Base-by-base conservation (phyloP, 2,113 vertebrate genomes). In the Crotalus tigris region DNA sequence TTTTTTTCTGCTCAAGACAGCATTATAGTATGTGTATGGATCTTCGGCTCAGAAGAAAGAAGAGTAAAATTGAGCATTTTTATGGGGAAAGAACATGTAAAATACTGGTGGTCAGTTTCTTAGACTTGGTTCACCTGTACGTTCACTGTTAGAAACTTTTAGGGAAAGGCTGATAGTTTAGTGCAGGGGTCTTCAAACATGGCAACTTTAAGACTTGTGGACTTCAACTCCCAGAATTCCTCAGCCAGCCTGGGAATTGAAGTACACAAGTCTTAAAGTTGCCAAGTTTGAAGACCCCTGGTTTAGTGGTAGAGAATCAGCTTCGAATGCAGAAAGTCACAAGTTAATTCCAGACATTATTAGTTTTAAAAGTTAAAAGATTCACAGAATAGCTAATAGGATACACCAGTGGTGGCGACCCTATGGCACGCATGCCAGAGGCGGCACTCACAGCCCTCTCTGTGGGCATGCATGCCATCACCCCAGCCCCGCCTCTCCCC, bases 1-100 rank as follows among this genome's bases (percentile, higher is more conserved):
- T 49, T 94, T 87, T 94, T 93, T 94, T 92, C 59, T 87, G 13
- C 64, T 93, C 7, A 86, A 54, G 17, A 90, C 26, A 55, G 0
- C 85, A 91, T 85, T 51, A 51, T 59, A 89, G 58, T 21, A n/a
- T 89, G 17, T 85, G 51, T 87, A 19, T 21, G 61, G 69, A 89
- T 39, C 88, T 69, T 58, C 1, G 13, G 75, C 91, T 88, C 59
- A 91, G 87, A 92, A 91, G 23, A 11, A 90, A 33, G 17, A 89
- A 58, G 29, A 51, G 26, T 55, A 88, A 44, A 12, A 33, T 90
- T 2, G 0, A 0, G n/a, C 51, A 75, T 58, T 92, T 89, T 85
- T 59, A 75, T 49, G 58, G 19, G 33, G 64, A 85, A 90, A 46
- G 5, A 44, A 17, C 29, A 46, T 33, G 29, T 46, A 85, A 11